Conservation (phyloP, 2,113 vertebrate species). For the Syrmaticus mikado region DNA sequence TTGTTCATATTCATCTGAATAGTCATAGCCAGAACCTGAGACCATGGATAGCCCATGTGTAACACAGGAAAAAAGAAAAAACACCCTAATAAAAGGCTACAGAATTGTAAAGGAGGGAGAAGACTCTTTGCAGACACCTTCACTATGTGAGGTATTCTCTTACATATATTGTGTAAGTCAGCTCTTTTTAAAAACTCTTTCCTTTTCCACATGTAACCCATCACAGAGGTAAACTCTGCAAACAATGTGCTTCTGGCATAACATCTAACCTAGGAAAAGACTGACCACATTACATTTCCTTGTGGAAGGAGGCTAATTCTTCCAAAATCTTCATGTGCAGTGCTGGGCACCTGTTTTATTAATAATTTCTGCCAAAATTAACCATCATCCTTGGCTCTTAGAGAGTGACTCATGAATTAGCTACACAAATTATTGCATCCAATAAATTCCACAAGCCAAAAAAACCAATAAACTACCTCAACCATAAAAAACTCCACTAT, state of each 20-base stretch:
- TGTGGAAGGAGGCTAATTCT: not conserved
- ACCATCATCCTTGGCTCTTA: not conserved
- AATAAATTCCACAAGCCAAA: not conserved
- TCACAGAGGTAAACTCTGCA: not conserved
- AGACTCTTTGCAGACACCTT: not conserved
- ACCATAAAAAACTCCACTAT: not conserved
- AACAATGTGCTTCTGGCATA: not conserved
- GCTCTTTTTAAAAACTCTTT: not conserved
- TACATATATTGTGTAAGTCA: not conserved
- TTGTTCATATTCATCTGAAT: not conserved
- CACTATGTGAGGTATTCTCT: not conserved
- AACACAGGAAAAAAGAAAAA: not conserved
- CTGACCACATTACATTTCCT: not conserved
- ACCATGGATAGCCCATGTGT: not conserved
- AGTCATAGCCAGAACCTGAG: not conserved
- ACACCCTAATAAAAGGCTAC: not conserved
- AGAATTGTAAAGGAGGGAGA: not conserved
- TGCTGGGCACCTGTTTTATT: not conserved
- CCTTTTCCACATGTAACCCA: not conserved
- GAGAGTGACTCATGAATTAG: not conserved
- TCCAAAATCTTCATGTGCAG: not conserved
- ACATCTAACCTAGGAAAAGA: not conserved
- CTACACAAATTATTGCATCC: not conserved
- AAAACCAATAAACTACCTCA: not conserved
- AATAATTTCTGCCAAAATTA: constrained; percentile 2